Conservation (phyloP, 2,113 vertebrate genomes). For the Setophaga kirtlandii region DNA sequence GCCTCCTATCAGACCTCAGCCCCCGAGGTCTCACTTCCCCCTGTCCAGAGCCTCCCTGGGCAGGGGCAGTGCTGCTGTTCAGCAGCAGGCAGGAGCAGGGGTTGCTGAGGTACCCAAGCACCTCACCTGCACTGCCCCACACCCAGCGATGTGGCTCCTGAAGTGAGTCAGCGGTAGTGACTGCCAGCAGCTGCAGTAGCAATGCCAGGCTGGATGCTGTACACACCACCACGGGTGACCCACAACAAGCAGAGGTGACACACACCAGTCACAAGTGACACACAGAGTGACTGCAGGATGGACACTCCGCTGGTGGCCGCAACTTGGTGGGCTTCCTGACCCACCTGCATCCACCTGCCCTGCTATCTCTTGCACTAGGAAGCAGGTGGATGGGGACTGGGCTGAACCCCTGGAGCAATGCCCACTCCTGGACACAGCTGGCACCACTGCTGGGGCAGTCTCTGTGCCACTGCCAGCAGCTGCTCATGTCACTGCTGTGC, state of each 20-base stretch:
- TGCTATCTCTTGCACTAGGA: background rate
- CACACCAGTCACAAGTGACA: background rate
- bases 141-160: accelerated
- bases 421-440: background rate
- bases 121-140: accelerated
- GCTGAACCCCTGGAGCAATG: background rate
- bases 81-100: background rate
- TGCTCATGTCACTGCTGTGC: background rate
- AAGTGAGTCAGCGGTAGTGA: accelerated
- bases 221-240: background rate
- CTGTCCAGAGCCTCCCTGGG: too few species aligned
- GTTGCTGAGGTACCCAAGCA: background rate
- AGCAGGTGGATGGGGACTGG: accelerated
- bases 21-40: accelerated
- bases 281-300: accelerated
- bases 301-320: accelerated
- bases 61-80: background rate
- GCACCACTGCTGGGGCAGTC: background rate
- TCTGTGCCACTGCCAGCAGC: background rate
- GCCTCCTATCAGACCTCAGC: background rate
- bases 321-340: background rate
- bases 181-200: background rate
- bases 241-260: accelerated
- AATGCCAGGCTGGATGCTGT: background rate
- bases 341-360: background rate